Evolutionary conservation across 64 coral and sea anemone genomes (phyloP), one percentile per base, ranked within the genome.

Genomic region (Dendronephthya gigantea): DNA sequence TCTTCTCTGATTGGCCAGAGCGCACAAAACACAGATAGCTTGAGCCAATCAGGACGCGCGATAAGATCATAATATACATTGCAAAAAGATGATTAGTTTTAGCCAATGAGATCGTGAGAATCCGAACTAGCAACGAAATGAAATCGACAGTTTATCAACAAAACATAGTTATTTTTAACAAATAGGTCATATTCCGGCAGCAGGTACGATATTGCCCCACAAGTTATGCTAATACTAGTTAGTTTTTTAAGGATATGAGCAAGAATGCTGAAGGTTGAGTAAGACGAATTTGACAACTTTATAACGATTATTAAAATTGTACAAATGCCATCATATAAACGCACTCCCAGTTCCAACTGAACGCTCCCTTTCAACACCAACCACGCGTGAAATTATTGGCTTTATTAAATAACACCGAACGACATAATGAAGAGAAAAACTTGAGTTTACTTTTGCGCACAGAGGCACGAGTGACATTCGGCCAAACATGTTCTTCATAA

Each of bases 91-190:
- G 72, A 79, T 79, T 34, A 79, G 72, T 39, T 19, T 79, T 35
- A 39, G 17, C 72, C 72, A 79, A 79, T 79, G 72, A 79, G 4
- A 79, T 34, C 32, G 72, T 39, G 72, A 15, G 36, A 79, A 39
- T 31, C 9, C 72, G 8, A 29, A 79, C 30, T 39, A 1, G 36
- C 19, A 29, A 34, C 27, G 29, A 62, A n/a, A 62, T 62, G 72
- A 79, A 34, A 17, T 79, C 36, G 72, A 36, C 19, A 34, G 72
- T 39, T 8, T 79, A 39, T 79, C 72, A 79, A 79, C 32, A 39
- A 36, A 79, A 39, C n/a, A 35, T 79, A 39, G 36, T 79, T 79
- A 79, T 79, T 79, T 79, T 79, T 79, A 79, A 79, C 72, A 79
- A 34, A 27, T 62, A 27, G 55, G 55, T 62, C 55, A 62, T 62